These are phyloP conservation scores for Drosophila buzzatii DNA, from an alignment of 2,888 invertebrate species.

Conservation along the genomic window DNA sequence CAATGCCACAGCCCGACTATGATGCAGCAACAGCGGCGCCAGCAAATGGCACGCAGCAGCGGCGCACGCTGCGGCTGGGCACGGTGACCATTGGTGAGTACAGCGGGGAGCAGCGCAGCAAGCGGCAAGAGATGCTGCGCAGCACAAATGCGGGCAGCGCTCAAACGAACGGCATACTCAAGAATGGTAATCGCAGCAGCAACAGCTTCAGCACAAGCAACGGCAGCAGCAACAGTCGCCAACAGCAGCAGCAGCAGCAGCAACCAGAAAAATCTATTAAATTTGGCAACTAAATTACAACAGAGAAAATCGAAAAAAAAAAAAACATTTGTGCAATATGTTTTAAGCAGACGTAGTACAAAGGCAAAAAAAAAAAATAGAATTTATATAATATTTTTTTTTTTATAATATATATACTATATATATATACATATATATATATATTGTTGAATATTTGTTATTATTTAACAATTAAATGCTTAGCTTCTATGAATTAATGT, in stretches of 20 bases:
- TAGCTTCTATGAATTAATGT: constrained; percentile 47
- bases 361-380: constrained; percentile 16
- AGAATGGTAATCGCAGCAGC: constrained; percentile 55
- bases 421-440: constrained; percentile 14
- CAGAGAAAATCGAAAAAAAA: constrained; percentile 1
- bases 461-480: constrained; percentile 57
- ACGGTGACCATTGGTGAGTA: constrained; percentile 91
- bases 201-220: constrained; percentile 46
- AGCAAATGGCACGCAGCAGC: constrained; percentile 45
- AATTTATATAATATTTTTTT: constrained; percentile 26
- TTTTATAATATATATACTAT: constrained; percentile 20
- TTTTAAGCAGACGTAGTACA: constrained; percentile 35
- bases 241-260: constrained; percentile 27
- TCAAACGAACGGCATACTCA: constrained; percentile 52
- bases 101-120: constrained; percentile 85
- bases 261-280: constrained; percentile 83
- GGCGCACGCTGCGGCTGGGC: constrained; percentile 87
- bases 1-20: constrained; percentile 80
- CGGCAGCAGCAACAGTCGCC: constrained; percentile 38
- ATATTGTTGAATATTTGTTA: constrained; percentile 67
- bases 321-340: constrained; percentile 56
- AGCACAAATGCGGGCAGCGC: constrained; percentile 46
- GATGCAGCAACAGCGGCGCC: constrained; percentile 46
- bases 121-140: constrained; percentile 62
- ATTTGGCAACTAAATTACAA: constrained; percentile 80